phyloP scores from a whole-genome alignment of 2,888 invertebrate genomes.

The Eueremaeus valkanovi region DNA sequence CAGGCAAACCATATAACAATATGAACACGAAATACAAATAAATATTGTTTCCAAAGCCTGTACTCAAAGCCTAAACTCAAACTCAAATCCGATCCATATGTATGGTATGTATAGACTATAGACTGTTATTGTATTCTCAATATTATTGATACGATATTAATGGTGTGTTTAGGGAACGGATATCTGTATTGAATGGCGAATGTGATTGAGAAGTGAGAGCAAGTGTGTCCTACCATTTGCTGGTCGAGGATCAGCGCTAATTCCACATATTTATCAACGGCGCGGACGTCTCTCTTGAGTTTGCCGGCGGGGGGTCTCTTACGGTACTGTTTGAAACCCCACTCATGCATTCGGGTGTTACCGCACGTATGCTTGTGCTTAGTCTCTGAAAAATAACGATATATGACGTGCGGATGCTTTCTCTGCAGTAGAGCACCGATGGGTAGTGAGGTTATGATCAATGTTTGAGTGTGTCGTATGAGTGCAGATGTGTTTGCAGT shows the following conservation, averaged over 20 bases:
- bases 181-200: too few species aligned
- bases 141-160: neutral
- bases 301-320: conserved; percentile 46
- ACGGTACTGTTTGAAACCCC: conserved; percentile 49
- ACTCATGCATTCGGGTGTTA: conserved; percentile 49
- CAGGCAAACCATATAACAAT: neutral
- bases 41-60: too few species aligned
- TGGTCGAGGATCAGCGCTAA: conserved; percentile 93
- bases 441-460: neutral
- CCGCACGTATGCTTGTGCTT: conserved; percentile 61
- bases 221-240: conserved; percentile 68
- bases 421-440: conserved; percentile 62
- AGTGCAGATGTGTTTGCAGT: neutral
- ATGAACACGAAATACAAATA: too few species aligned
- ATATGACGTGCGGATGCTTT: conserved; percentile 97
- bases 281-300: conserved; percentile 70
- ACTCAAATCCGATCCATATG: too few species aligned
- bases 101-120: neutral
- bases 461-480: neutral
- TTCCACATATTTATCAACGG: conserved; percentile 90
- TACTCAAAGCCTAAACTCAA: too few species aligned
- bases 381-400: conserved; percentile 72
- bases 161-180: neutral
- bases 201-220: too few species aligned
- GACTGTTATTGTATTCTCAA: neutral